Evolutionary conservation across 1,140 invertebrate species (phyloP).

Genomic region (Euwallacea fornicatus): DNA sequence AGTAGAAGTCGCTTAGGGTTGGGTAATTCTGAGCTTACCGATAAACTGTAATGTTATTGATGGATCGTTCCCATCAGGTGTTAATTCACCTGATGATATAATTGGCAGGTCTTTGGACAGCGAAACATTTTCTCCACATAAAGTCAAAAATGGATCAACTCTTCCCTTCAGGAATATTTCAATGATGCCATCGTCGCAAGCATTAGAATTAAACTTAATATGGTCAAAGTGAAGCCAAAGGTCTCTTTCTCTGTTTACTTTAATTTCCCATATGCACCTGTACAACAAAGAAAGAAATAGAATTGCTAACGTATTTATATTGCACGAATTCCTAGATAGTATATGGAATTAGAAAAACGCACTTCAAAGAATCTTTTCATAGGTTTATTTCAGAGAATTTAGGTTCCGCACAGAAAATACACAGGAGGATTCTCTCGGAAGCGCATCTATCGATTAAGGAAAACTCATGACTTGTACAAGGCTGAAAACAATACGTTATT

Average conservation of each 20-base stretch:
- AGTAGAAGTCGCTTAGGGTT: too few species aligned
- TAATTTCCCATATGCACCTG: constrained; percentile 85
- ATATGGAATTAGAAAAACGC: too few species aligned
- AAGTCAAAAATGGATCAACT: constrained; percentile 70
- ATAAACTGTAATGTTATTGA: constrained; percentile 51
- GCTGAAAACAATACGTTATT: too few species aligned
- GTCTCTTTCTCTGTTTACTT: constrained; percentile 77
- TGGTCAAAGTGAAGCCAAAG: constrained; percentile 85
- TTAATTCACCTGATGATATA: constrained; percentile 72
- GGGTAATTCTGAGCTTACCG: constrained; percentile 24
- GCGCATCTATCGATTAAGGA: too few species aligned
- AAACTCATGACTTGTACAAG: too few species aligned
- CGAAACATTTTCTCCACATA: constrained; percentile 82
- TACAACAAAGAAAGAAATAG: background rate
- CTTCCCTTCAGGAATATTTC: constrained; percentile 75
- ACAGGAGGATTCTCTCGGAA: too few species aligned
- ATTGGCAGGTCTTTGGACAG: constrained; percentile 75
- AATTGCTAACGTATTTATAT: background rate
- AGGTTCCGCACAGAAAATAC: too few species aligned
- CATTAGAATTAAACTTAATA: constrained; percentile 76
- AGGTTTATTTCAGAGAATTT: too few species aligned
- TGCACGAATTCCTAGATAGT: too few species aligned
- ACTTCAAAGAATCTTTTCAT: too few species aligned
- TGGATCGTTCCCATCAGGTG: constrained; percentile 63
- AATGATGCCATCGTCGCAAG: constrained; percentile 82